These are phyloP conservation scores for Agrypnia vestita DNA, from an alignment of 1,140 invertebrate species.

Conservation along the genomic window DNA sequence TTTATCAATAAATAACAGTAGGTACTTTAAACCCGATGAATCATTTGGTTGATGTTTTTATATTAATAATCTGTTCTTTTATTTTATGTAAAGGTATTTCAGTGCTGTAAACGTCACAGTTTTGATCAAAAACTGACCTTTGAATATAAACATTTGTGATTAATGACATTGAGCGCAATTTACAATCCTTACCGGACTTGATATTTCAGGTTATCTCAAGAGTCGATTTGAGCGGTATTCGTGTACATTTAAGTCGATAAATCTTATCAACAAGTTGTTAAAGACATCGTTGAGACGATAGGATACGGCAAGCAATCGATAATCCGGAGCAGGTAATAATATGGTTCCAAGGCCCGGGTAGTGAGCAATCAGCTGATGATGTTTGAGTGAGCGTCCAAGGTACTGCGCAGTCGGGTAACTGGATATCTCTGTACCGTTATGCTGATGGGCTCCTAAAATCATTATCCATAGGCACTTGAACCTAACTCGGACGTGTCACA, in stretches of 20 bases:
- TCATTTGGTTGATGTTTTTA: too few relatives aligned
- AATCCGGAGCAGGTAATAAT: conserved; percentile 17
- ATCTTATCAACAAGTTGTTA: conserved; percentile 15
- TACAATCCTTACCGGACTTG: too few relatives aligned
- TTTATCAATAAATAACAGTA: too few relatives aligned
- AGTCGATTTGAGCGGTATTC: background rate
- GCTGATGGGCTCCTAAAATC: conserved; percentile 13
- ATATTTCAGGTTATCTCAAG: background rate
- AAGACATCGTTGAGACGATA: conserved; percentile 2
- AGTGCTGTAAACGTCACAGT: too few relatives aligned
- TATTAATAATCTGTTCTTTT: too few relatives aligned
- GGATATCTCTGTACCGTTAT: conserved; percentile 20
- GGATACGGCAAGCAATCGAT: background rate
- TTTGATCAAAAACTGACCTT: too few relatives aligned
- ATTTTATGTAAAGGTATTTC: too few relatives aligned
- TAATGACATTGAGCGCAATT: too few relatives aligned
- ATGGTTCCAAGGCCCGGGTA: background rate
- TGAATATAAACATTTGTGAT: too few relatives aligned
- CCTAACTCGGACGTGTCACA: background rate
- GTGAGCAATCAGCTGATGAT: conserved; percentile 19
- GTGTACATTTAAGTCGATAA: conserved; percentile 4
- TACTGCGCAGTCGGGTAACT: background rate
- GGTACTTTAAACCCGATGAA: too few relatives aligned
- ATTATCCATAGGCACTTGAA: background rate
- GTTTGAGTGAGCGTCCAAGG: background rate